A percentile compares a stretch with the other conserved stretches of the same genome.
phyloP scores from a whole-genome alignment of 2,888 invertebrate genomes.

The Latrodectus hesperus region DNA sequence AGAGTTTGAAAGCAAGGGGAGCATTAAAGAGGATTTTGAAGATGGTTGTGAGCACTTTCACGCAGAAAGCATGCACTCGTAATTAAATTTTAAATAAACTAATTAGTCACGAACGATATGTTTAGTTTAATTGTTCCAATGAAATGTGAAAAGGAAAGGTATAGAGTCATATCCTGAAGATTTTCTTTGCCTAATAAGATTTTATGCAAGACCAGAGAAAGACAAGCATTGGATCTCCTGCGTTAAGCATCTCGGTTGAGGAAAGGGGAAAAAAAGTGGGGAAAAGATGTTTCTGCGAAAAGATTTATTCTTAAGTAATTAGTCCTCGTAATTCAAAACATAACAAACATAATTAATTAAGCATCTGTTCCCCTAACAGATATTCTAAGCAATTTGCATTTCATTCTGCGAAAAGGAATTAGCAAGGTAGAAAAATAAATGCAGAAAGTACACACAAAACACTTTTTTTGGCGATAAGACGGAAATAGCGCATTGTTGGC shows the following conservation, averaged over 20 bases:
- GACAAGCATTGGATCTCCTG: background rate
- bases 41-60: background rate
- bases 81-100: background rate
- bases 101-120: background rate
- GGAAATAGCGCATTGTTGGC: background rate
- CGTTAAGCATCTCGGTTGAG: background rate
- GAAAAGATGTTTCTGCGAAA: conserved; percentile 3
- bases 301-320: conserved; percentile 29
- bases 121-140: background rate
- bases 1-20: background rate
- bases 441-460: background rate
- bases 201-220: background rate
- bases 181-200: background rate
- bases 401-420: background rate
- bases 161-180: background rate
- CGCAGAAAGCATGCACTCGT: background rate
- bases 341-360: conserved; percentile 28
- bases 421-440: background rate
- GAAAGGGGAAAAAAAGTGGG: background rate
- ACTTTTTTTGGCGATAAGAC: background rate
- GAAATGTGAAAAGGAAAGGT: background rate
- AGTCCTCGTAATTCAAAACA: conserved; percentile 24
- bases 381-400: background rate
- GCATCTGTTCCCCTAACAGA: background rate
- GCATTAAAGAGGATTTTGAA: background rate